Evolutionary conservation across 1,140 invertebrate species (phyloP).

Genomic region (Xylocopa sonorina): DNA sequence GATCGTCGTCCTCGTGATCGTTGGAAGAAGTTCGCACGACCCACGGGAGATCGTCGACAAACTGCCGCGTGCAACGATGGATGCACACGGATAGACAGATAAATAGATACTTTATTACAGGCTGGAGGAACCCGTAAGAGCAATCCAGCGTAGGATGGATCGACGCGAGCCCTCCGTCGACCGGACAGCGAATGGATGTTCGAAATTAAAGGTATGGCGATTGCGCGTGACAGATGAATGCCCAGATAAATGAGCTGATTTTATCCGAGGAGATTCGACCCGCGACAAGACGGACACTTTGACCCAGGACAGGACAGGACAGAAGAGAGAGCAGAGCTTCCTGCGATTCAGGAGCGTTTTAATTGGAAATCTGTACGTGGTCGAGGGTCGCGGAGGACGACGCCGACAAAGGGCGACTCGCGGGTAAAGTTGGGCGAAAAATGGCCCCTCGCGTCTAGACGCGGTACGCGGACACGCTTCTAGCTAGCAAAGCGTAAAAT

Average conservation of each 20-base stretch:
- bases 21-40: conserved; percentile 57
- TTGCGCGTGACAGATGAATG: conserved; percentile 46
- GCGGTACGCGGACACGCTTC: neutral
- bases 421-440: neutral
- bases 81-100: conserved; percentile 50
- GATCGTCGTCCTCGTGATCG: too few species aligned
- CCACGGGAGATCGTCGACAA: conserved; percentile 22
- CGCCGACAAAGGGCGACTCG: conserved; percentile 8
- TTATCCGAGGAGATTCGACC: conserved; percentile 38
- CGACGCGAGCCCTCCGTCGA: neutral
- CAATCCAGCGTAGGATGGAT: conserved; percentile 20
- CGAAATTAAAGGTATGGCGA: conserved; percentile 42
- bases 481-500: conserved; percentile 54
- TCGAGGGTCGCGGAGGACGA: neutral
- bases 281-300: neutral
- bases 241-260: conserved; percentile 43
- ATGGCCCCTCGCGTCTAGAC: too few species aligned
- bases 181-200: conserved; percentile 35
- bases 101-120: conserved; percentile 50
- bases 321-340: neutral
- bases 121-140: conserved; percentile 28
- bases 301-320: too few species aligned
- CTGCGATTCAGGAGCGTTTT: conserved; percentile 29
- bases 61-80: conserved; percentile 28
- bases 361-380: conserved; percentile 24